Conservation (phyloP, 2,888 invertebrate genomes). For the Cosmopolites sordidus region DNA sequence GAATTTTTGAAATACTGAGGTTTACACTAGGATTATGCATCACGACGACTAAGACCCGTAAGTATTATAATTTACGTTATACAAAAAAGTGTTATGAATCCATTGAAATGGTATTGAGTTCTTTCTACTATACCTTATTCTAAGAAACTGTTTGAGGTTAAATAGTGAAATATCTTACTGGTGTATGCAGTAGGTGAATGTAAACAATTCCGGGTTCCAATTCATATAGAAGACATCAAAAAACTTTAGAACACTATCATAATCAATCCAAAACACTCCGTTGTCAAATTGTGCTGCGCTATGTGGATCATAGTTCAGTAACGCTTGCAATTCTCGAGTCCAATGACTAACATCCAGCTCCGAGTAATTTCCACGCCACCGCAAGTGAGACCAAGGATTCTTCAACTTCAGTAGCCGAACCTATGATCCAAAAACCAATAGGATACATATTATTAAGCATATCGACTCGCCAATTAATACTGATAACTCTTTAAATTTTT, state of each 20-base stretch:
- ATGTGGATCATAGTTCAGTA: constrained; percentile 80
- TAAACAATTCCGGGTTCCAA: constrained; percentile 90
- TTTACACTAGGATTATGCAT: too few relatives aligned
- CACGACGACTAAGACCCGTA: too few relatives aligned
- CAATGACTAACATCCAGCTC: constrained; percentile 80
- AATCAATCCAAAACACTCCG: constrained; percentile 97
- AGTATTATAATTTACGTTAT: too few relatives aligned
- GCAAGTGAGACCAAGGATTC: constrained; percentile 96
- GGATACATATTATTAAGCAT: neutral
- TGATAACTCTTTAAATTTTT: too few relatives aligned
- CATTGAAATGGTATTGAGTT: too few relatives aligned
- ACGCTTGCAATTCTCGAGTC: constrained; percentile 69
- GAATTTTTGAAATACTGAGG: too few relatives aligned
- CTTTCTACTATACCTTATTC: too few relatives aligned
- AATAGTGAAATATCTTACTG: constrained; percentile 58
- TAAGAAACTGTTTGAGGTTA: neutral
- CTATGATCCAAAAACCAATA: constrained; percentile 25
- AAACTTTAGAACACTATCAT: constrained; percentile 79
- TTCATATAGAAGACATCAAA: constrained; percentile 94
- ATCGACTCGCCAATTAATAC: too few relatives aligned
- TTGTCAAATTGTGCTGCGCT: constrained; percentile 88
- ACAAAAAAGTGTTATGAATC: too few relatives aligned
- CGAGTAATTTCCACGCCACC: constrained; percentile 93
- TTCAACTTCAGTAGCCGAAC: constrained; percentile 77
- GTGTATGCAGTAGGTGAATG: constrained; percentile 84